Percentiles rank a stretch among this genome's conserved stretches.
These are phyloP conservation scores for Lethrus apterus DNA, from an alignment of 1,140 invertebrate species.

Conservation along the genomic window DNA sequence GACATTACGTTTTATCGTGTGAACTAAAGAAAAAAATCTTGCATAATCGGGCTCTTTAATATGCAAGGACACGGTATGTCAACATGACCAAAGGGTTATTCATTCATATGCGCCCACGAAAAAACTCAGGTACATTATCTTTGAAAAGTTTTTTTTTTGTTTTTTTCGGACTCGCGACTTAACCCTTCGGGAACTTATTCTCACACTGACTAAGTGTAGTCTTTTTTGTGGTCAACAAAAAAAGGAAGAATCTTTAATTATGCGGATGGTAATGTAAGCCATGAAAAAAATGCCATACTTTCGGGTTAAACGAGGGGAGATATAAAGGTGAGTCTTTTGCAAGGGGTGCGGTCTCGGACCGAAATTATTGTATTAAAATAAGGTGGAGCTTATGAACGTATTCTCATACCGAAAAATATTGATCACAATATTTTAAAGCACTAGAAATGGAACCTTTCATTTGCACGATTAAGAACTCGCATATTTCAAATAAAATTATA, in stretches of 20 bases:
- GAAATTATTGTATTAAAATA: no score
- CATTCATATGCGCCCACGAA: conserved; percentile 34
- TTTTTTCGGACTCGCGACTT: conserved; percentile 22
- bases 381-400: no score
- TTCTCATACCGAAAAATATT: no score
- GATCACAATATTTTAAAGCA: no score
- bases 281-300: no score
- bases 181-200: conserved; percentile 24
- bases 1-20: conserved; percentile 22
- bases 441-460: no score
- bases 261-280: no score
- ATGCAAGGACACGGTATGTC: conserved; percentile 36
- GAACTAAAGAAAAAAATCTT: conserved; percentile 30
- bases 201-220: conserved; percentile 23
- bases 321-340: no score
- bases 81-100: conserved; percentile 26
- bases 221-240: conserved; percentile 9
- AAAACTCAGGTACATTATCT: conserved; percentile 33
- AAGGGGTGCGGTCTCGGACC: no score
- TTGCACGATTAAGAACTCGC: no score
- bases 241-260: neutral
- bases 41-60: conserved; percentile 30
- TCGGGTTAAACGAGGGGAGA: no score
- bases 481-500: no score
- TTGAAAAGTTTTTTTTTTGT: conserved; percentile 25